phyloP scores from a whole-genome alignment of 2,888 invertebrate species.

The Acleris sparsana region DNA sequence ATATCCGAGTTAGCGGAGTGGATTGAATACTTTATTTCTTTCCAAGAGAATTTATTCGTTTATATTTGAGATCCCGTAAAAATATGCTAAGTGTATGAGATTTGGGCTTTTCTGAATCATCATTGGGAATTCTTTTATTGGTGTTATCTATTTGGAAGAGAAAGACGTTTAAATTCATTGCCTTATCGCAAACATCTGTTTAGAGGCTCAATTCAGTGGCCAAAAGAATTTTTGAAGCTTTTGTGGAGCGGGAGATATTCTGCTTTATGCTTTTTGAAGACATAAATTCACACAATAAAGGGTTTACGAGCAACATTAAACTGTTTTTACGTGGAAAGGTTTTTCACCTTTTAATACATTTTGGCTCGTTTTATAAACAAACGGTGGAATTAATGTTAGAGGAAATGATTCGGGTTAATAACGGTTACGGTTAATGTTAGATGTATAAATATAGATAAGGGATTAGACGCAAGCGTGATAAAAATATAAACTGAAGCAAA shows the following conservation, averaged over 20 bases:
- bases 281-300: conserved; percentile 16
- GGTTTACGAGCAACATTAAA: conserved; percentile 17
- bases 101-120: conserved; percentile 26
- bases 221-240: not conserved
- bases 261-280: conserved; percentile 3
- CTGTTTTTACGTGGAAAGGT: conserved; percentile 20
- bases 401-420: not conserved
- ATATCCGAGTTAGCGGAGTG: conserved; percentile 26
- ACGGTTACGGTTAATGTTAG: no score
- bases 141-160: conserved; percentile 11
- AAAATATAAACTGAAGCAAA: no score
- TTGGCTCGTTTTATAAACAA: conserved; percentile 8
- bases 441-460: no score
- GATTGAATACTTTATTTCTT: conserved; percentile 32
- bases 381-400: not conserved
- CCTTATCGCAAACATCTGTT: conserved; percentile 16
- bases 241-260: not conserved
- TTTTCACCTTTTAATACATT: conserved; percentile 13
- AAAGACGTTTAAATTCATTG: conserved; percentile 4
- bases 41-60: conserved; percentile 15
- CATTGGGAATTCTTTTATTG: conserved; percentile 18
- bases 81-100: conserved; percentile 33
- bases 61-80: conserved; percentile 29
- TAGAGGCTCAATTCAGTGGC: not conserved
- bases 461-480: no score